Percentiles rank a stretch among this genome's conserved stretches.
Conservation (phyloP, 2,888 invertebrate genomes). For the Melipona beecheii region DNA sequence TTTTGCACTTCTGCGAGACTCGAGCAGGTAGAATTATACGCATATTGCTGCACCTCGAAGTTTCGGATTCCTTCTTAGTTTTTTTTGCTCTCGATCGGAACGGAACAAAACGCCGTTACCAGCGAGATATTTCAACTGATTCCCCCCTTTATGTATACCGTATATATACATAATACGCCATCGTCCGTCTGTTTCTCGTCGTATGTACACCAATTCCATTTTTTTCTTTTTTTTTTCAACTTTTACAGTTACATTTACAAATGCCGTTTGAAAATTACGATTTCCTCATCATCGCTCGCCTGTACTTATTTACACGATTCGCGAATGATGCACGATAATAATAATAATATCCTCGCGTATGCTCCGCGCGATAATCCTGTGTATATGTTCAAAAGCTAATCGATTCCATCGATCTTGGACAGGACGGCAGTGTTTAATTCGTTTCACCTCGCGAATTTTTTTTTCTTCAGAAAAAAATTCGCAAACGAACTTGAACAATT, state of each 20-base stretch:
- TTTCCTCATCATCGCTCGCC: not conserved
- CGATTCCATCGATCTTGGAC: conserved; percentile 31
- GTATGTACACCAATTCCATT: conserved; percentile 55
- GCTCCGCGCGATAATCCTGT: conserved; percentile 19
- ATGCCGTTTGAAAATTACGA: conserved; percentile 40
- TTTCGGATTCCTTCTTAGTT: conserved; percentile 8
- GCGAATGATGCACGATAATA: conserved; percentile 13
- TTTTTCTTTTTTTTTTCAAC: not conserved
- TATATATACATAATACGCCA: conserved; percentile 41
- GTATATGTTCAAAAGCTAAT: not conserved
- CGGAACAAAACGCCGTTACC: conserved; percentile 47
- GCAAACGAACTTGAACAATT: not conserved
- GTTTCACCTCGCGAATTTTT: conserved; percentile 28
- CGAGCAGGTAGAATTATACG: conserved; percentile 17
- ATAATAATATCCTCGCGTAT: not conserved
- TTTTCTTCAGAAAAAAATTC: not conserved
- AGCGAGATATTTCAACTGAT: conserved; percentile 24
- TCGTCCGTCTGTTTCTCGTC: not conserved
- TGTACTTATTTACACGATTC: conserved; percentile 48
- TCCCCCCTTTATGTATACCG: not conserved
- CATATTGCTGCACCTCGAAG: conserved; percentile 33
- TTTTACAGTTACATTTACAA: conserved; percentile 50
- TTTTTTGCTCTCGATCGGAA: conserved; percentile 52
- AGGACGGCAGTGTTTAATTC: conserved; percentile 68
- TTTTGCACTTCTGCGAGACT: conserved; percentile 43